Base-by-base conservation (phyloP, 2,797 vertebrate species). In the Morelia viridis region DNA sequence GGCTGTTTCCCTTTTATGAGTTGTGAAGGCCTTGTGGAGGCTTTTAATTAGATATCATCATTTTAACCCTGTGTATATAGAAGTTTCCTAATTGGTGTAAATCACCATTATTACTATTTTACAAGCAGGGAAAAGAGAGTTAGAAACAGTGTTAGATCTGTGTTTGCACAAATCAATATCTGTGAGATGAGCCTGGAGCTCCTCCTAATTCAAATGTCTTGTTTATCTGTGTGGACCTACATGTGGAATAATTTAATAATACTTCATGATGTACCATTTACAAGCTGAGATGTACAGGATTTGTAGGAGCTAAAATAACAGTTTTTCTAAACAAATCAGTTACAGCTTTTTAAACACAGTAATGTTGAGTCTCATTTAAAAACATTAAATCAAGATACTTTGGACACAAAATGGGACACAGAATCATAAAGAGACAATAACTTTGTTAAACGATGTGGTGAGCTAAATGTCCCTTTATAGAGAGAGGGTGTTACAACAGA, bases 211-310 rank as follows among this genome's bases (percentile, higher is more conserved):
- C 28, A 62, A 80, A 53, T 56, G 28, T n/a, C 17, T 53, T 13
- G 11, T 28, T 41, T 41, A 11, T 80, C 46, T 71, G 7, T 24
- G 7, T 35, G 28, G 41, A 80, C 1, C 8, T 56, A 35, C 41
- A 56, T 26, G 10, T 57, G 68, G 84, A 83, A 89, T 89, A 84
- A n/a, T 84, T 53, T 92, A 62, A 80, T 9, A 76, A 41, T 91
- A 11, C 65, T 88, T 83, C 80, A 31, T 87, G 19, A 57, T 41
- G 13, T 83, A 28, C 46, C 28, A 88, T 9, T 62, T 62, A 24
- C 68, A 91, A 61, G 26, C 57, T 80, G 28, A 15, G 19, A 50
- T 62, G 19, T 58, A 15, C 68, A 56, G 60, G 6, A 53, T 90
- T 90, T 62, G 15, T 31, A 35, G 0, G 2, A 62, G 41, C 28